phyloP scores from a whole-genome alignment of 2,113 vertebrate species.

The Gymnorhina tibicen region DNA sequence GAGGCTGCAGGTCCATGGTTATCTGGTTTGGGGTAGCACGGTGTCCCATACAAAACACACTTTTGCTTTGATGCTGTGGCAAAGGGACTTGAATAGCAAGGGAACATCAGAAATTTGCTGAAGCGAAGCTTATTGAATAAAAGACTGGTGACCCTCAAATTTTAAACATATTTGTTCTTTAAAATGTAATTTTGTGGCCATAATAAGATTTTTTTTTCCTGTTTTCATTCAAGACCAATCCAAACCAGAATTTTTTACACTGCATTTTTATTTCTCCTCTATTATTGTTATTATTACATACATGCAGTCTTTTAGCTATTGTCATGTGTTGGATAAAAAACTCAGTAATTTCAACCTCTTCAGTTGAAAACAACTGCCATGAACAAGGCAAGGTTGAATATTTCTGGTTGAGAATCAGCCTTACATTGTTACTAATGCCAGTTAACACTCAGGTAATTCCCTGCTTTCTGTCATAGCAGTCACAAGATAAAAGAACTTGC shows the following conservation, averaged over 20 bases:
- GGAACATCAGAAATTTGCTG: background rate
- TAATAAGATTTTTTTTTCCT: background rate
- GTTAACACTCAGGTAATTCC: background rate
- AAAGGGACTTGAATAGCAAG: background rate
- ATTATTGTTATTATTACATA: background rate
- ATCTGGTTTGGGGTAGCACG: background rate
- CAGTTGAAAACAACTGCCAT: background rate
- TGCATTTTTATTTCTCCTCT: background rate
- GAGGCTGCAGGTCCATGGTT: background rate
- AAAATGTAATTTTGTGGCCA: background rate
- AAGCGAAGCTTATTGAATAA: background rate
- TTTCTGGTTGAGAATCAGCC: background rate
- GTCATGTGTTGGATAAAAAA: background rate
- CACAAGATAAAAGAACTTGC: background rate
- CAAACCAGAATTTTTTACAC: background rate
- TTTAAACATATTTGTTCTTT: background rate
- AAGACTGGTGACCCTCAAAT: background rate
- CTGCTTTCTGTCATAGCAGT: background rate
- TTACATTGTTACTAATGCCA: background rate
- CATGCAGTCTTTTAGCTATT: background rate
- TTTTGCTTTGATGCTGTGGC: background rate
- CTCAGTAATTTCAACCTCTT: background rate
- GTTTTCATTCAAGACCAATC: background rate
- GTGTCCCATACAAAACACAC: background rate
- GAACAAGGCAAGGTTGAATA: background rate